phyloP scores from a whole-genome alignment of 1,140 invertebrate genomes.

The fruit fly (Drosophila melanogaster) region DNA sequence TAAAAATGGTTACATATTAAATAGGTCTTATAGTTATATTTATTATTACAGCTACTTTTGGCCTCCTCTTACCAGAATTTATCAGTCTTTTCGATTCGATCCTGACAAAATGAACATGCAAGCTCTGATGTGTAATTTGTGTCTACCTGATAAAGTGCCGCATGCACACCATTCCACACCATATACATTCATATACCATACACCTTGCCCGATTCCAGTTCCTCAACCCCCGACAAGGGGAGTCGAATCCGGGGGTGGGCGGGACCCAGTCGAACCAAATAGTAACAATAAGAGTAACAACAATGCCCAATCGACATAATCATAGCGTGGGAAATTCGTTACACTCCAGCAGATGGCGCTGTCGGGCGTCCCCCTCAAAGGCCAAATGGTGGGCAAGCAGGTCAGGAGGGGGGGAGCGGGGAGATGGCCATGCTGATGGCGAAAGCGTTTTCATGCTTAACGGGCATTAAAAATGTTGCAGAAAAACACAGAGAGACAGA shows the following conservation, averaged over 20 bases:
- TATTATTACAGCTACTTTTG: background rate
- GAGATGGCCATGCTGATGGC: conserved; percentile 35
- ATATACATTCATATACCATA: conserved; percentile 8
- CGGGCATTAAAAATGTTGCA: conserved; percentile 79
- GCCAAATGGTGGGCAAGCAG: conserved; percentile 55
- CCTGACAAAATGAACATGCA: conserved; percentile 47
- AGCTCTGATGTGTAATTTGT: conserved; percentile 52
- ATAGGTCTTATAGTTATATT: background rate
- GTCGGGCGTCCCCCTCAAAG: conserved; percentile 62
- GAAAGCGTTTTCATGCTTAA: conserved; percentile 83
- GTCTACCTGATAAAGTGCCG: conserved; percentile 60
- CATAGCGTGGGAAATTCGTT: conserved; percentile 84
- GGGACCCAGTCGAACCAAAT: conserved; percentile 32
- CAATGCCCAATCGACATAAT: conserved; percentile 79
- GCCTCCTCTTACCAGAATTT: background rate
- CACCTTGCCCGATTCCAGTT: conserved; percentile 59
- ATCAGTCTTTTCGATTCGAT: conserved; percentile 20
- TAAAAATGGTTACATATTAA: too few relatives aligned
- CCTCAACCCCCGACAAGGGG: conserved; percentile 18
- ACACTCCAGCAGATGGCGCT: conserved; percentile 72
- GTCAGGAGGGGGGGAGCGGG: conserved; percentile 7
- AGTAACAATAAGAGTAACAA: conserved; percentile 65
- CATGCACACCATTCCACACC: conserved; percentile 24
- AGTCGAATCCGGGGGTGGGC: conserved; percentile 9
- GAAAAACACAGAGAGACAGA: conserved; percentile 49